A percentile compares a stretch with the other conserved stretches of the same genome.
phyloP scores from a whole-genome alignment of 2,888 invertebrate genomes.

The Masnerella sp. region DNA sequence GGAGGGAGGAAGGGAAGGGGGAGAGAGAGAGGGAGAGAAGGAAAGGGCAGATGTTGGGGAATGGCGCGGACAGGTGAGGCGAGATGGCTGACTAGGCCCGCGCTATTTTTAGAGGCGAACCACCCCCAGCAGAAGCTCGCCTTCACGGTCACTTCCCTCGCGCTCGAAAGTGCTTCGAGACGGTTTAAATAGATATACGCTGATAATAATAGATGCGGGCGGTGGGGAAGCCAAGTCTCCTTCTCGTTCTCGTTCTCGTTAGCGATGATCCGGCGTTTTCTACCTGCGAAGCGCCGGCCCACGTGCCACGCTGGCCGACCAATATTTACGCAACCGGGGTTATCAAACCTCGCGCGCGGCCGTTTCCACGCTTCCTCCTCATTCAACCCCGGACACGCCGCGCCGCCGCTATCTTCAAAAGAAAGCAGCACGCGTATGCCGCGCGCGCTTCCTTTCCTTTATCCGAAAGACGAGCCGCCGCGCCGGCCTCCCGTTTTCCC shows the following conservation, averaged over 20 bases:
- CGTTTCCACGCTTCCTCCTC: conserved; percentile 30
- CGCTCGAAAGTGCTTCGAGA: conserved; percentile 57
- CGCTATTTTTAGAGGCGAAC: conserved; percentile 68
- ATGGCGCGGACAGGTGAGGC: conserved; percentile 70
- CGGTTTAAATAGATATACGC: conserved; percentile 61
- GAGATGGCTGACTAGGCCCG: conserved; percentile 74
- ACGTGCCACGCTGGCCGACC: conserved; percentile 54
- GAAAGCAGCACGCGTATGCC: conserved; percentile 29
- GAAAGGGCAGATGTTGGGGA: conserved; percentile 63
- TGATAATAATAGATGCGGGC: conserved; percentile 11
- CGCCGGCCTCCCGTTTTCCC: too few species aligned
- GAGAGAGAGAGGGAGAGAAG: conserved; percentile 4
- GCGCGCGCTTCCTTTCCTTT: too few species aligned
- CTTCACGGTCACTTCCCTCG: conserved; percentile 59
- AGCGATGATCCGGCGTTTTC: conserved; percentile 54
- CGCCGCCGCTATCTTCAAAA: conserved; percentile 21
- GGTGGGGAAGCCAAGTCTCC: background rate
- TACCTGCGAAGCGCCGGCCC: conserved; percentile 52
- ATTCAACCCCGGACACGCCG: conserved; percentile 30
- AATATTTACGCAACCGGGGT: conserved; percentile 60
- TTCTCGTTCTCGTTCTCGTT: conserved; percentile 56
- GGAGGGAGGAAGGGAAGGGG: background rate
- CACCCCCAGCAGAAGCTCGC: conserved; percentile 58
- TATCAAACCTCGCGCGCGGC: conserved; percentile 46
- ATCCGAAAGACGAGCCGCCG: too few species aligned